These are phyloP conservation scores for Ooceraea biroi DNA, from an alignment of 1,140 invertebrate species.

Conservation along the genomic window DNA sequence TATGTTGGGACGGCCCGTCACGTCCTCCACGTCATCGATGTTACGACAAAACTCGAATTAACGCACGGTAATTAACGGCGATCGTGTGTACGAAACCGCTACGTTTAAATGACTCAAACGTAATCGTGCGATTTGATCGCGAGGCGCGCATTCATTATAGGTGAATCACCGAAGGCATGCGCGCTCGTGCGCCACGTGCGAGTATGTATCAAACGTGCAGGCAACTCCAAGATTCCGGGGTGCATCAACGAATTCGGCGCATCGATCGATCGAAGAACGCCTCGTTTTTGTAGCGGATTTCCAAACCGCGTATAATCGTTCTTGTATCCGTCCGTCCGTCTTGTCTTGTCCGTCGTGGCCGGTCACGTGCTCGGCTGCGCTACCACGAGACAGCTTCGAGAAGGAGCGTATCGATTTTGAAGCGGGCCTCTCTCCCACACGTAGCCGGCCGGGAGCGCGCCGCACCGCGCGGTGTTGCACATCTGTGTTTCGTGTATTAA, in stretches of 20 bases:
- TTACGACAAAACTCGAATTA: not conserved
- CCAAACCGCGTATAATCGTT: no score
- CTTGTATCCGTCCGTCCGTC: not conserved
- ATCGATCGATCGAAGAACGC: not conserved
- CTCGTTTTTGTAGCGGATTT: not conserved
- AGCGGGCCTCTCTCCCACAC: slow-evolving; percentile 50
- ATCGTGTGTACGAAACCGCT: slow-evolving; percentile 8
- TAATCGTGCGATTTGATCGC: slow-evolving; percentile 12
- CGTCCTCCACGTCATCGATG: slow-evolving; percentile 3
- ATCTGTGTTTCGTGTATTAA: not conserved
- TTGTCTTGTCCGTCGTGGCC: slow-evolving; percentile 59
- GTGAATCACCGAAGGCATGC: slow-evolving; percentile 22
- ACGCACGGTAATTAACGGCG: not conserved
- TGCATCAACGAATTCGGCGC: not conserved
- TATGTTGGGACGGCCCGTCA: not conserved
- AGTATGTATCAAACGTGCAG: no score
- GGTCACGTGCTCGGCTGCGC: slow-evolving; percentile 43
- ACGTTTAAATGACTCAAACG: slow-evolving; percentile 16
- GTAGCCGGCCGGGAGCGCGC: not conserved
- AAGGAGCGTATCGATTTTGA: slow-evolving; percentile 73
- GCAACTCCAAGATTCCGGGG: not conserved
- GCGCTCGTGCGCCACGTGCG: not conserved
- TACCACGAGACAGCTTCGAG: slow-evolving; percentile 46
- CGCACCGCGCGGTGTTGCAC: not conserved
- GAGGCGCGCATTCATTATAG: not conserved